Base-by-base conservation (phyloP, 2,797 vertebrate species). In the Gobionotothen gibberifrons region DNA sequence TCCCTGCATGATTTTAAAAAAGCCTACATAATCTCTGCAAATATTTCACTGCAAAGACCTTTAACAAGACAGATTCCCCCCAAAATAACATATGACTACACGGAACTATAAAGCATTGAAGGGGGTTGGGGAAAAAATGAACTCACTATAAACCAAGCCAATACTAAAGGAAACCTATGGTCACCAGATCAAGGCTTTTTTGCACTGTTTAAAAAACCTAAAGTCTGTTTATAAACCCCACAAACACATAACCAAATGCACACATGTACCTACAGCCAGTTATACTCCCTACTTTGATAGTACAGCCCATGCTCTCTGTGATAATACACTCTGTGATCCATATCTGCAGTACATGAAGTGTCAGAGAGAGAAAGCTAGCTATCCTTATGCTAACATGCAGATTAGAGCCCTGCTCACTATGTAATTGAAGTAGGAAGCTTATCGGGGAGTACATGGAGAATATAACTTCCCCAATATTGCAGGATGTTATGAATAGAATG, bases 41-140 rank as follows among this genome's bases (percentile, higher is more conserved):
- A 85, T 87, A 89, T 91, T 88, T 90, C 80, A 82, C 56, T 8
- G 52, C 78, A 83, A 82, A 82, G 72, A 71, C 85, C 83, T 83
- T 95, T 95, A 91, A 89, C 79, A 87, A 87, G 81, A 88, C 62
- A 66, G 56, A 86, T 79, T 72, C 47, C 32, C 22, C 12, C 94
- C 83, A 59, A 88, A 90, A 89, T 96, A 96, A 97, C 94, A 92
- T 94, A 94, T 87, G 92, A 89, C 95, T 94, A 82, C 86, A 93
- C 65, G 91, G 94, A 94, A 95, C 95, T 92, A 95, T 96, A 96
- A 83, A 83, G 76, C 71, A 76, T 22, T 36, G 47, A 65, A 48
- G 32, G 48, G 43, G 49, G 39, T 9, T 57, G 48, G 51, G 51
- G 53, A 15, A 26, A 15, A 73, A 79, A 93, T 90, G 93, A 83